Base-by-base conservation (phyloP, 2,888 invertebrate species). In the Dromius quadrimaculatus region DNA sequence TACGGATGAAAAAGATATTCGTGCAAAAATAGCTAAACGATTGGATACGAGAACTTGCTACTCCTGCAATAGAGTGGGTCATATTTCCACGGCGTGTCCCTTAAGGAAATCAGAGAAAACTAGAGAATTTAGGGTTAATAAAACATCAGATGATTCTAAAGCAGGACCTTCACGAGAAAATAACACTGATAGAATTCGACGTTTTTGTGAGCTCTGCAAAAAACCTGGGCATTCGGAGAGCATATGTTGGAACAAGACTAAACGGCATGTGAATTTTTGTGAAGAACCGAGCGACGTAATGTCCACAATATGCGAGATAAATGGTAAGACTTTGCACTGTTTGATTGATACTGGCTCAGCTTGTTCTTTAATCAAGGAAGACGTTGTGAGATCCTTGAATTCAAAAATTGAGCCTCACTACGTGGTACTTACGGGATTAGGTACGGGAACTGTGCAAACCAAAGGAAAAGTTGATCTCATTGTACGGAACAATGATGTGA, bases 21-120 rank as follows among this genome's bases (percentile, higher is more conserved):
- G 3, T 15, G 1, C 43, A 8, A 43, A 43, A 17, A 1, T 17
- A 17, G 17, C 17, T 13, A 43, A 43, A 6, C 3, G 17, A 17
- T 1, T 43, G 3, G 43, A 43, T 15, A 20, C 3, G 4, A 43
- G 17, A 43, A 17, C 43, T 5, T 43, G 34, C 13, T 61, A 6
- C 17, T 15, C 17, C 2, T 61, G 61, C 19, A 34, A 61, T 4
- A 28, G 22, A 9, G 17, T 36, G 8, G 61, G 61, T 4, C 61
- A 61, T 15, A 32, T 61, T n/a, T 32, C 34, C n/a, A 2, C 15
- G 2, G 6, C 2, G 1, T 61, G 61, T 2, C 61, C 61, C 32
- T 13, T 17, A 43, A 15, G 43, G 19, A 4, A 17, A 43, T 8
- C 43, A 1, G 43, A 43, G 6, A 43, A 6, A 5, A n/a, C n/a